These are phyloP conservation scores for Tenthredo mesomela DNA, from an alignment of 2,888 invertebrate species.

Conservation along the genomic window DNA sequence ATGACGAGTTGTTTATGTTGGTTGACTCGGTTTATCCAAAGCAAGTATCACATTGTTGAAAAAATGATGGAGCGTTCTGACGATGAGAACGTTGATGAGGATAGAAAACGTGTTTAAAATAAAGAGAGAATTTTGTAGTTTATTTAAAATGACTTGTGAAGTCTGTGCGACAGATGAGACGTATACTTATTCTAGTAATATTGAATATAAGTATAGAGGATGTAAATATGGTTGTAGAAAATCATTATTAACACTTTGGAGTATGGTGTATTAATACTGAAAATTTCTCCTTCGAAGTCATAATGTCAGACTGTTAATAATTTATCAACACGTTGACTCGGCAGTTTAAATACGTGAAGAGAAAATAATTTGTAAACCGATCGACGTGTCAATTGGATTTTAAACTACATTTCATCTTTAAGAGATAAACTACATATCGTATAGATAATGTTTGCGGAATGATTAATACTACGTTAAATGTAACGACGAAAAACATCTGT, in stretches of 20 bases:
- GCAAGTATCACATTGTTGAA: conserved; percentile 27
- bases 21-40: background rate
- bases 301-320: conserved; percentile 25
- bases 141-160: background rate
- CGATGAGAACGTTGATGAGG: background rate
- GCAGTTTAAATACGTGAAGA: background rate
- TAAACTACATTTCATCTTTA: conserved; percentile 22
- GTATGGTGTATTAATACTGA: background rate
- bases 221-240: conserved; percentile 20
- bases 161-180: background rate
- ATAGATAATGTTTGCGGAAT: background rate
- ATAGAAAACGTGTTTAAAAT: background rate
- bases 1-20: background rate
- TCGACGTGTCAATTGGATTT: conserved; percentile 49
- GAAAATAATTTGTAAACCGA: conserved; percentile 7
- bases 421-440: conserved; percentile 17
- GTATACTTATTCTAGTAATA: background rate
- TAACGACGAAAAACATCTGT: background rate
- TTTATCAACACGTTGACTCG: conserved; percentile 34
- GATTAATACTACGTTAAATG: background rate
- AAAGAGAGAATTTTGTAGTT: background rate
- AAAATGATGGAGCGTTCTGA: background rate
- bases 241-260: background rate
- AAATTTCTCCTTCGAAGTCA: background rate
- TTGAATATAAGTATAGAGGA: background rate